Base-by-base conservation (phyloP, 2,888 invertebrate genomes). In the Tetranychus truncatus region DNA sequence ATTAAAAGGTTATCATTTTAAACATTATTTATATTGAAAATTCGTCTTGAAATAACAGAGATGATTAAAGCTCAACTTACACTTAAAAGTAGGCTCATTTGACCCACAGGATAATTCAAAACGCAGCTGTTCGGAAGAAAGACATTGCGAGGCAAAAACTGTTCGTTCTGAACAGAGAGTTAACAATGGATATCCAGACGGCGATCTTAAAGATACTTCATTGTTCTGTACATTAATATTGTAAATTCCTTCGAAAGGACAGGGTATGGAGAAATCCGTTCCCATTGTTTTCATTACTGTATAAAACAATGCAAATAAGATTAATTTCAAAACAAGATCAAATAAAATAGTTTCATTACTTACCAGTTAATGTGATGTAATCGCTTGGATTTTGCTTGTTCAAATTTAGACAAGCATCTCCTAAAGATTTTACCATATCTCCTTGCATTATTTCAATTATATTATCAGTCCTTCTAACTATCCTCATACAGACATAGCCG, bases 381-480 rank as follows among this genome's bases (percentile, higher is more conserved):
- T 69, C 69, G 69, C 20, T 73, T 75, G 1, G 74, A 71, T 34
- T 18, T 21, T 71, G 20, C 20, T 34, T 20, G 20, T 72, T 72
- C 34, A 72, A 45, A 20, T 65, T 67, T 18, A 67, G 67, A 75
- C 76, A 76, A 34, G 76, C 76, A 45, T 76, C 76, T 55, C 21
- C 15, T 7, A 71, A 18, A 6, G 72, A 21, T 24, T 65, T 34
- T 3, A 67, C 73, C 66, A 73, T 24, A 9, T 75, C 73, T 66
- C 80, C 78, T 66, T 75, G 77, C 75, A 79, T 79, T 20, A 80
- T 74, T 78, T 80, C 80, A 20, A 80, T 77, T 18, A 80, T 78
- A 73, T 79, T 78, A 72, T 78, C 77, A 15, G 78, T 76, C 34
- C 80, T 74, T 74, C 77, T 78, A 65, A 77, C 77, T 45, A 80